A percentile compares a stretch with the other conserved stretches of the same genome.
Evolutionary conservation across 2,888 invertebrate species (phyloP).

Genomic region (Muschampia staudingeri): DNA sequence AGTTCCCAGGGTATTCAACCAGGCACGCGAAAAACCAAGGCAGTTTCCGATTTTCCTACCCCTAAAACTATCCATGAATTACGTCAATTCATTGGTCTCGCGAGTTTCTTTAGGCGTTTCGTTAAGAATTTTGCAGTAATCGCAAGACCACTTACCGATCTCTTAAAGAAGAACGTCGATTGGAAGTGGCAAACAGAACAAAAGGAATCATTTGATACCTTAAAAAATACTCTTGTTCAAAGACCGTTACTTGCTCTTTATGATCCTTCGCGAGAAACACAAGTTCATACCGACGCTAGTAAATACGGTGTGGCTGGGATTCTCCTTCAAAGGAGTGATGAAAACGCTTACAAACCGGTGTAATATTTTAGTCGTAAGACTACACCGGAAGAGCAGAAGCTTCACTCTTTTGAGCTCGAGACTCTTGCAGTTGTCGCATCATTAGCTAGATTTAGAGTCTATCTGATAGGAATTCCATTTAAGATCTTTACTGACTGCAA

Average conservation of each 20-base stretch:
- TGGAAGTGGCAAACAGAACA: neutral
- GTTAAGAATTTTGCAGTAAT: neutral
- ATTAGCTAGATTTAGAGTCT: neutral
- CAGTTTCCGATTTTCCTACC: neutral
- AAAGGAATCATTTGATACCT: neutral
- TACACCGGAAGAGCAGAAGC: neutral
- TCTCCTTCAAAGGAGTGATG: constrained; percentile 1
- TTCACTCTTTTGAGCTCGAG: constrained; percentile 7
- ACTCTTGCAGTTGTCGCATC: neutral
- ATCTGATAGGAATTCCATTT: neutral
- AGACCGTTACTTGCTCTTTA: neutral
- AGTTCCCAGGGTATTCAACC: neutral
- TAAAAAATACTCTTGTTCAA: neutral
- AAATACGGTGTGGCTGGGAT: neutral
- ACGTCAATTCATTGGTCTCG: neutral
- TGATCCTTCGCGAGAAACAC: neutral
- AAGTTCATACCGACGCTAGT: neutral
- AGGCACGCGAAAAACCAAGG: neutral
- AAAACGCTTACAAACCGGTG: neutral
- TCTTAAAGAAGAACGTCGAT: neutral
- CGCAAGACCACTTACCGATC: constrained; percentile 3
- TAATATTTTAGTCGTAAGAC: neutral
- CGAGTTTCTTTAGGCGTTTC: neutral
- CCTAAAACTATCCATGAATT: constrained; percentile 3
- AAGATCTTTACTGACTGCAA: neutral